A percentile compares a stretch with the other conserved stretches of the same genome.
Evolutionary conservation across 2,113 vertebrate genomes (phyloP).

Genomic region (Aramus guarauna): DNA sequence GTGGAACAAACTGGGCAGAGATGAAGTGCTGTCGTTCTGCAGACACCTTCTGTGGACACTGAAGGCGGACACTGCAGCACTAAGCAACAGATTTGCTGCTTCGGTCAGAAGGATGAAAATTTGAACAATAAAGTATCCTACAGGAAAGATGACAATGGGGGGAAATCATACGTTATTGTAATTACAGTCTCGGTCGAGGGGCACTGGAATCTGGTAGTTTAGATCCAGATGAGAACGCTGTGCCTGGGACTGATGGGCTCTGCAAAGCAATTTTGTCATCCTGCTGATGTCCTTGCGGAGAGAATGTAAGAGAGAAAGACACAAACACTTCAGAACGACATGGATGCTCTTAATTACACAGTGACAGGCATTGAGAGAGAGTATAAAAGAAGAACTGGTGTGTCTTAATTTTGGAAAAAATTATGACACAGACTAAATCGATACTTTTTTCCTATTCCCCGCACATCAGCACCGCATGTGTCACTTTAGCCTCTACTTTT

Average conservation of each 20-base stretch:
- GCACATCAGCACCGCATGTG: neutral
- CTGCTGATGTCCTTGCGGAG: constrained; percentile 6
- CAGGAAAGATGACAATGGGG: neutral
- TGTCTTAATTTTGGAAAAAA: constrained; percentile 31
- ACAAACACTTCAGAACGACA: constrained; percentile 34
- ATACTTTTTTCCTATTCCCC: neutral
- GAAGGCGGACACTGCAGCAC: neutral
- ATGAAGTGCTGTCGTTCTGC: neutral
- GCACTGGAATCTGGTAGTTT: neutral
- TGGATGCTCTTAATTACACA: constrained; percentile 34
- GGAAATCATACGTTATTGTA: neutral
- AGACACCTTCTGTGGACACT: no score
- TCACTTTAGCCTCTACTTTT: neutral
- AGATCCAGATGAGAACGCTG: neutral
- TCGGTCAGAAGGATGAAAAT: neutral
- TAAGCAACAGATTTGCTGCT: neutral
- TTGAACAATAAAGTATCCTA: neutral
- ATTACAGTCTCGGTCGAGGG: neutral
- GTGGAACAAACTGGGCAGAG: neutral
- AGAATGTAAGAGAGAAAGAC: neutral
- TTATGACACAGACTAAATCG: neutral
- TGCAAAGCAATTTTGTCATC: neutral
- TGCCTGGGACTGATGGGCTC: neutral
- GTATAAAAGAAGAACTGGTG: neutral
- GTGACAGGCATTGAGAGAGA: constrained; percentile 12